phyloP scores from a whole-genome alignment of 2,888 invertebrate genomes.

The Dicyrtoma fusca region DNA sequence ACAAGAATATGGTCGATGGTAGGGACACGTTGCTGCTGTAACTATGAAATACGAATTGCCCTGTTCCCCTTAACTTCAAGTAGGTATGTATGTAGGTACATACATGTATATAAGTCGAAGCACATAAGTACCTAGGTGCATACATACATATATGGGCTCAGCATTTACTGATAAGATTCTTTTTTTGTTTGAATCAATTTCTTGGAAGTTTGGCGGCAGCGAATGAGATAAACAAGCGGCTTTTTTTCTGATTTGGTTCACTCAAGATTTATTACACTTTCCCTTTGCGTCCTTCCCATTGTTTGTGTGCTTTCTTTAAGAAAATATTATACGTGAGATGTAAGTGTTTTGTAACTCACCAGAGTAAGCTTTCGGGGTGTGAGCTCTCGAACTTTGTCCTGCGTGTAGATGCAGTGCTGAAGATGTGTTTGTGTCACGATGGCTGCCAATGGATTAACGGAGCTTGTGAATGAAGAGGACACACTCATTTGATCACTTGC shows the following conservation, averaged over 20 bases:
- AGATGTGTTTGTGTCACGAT: conserved; percentile 70
- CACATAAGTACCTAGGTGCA: too few relatives aligned
- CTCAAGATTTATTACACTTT: conserved; percentile 1
- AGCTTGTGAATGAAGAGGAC: conserved; percentile 65
- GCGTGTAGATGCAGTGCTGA: conserved; percentile 84
- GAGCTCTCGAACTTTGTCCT: conserved; percentile 65
- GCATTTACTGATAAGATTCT: too few relatives aligned
- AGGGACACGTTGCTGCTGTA: too few relatives aligned
- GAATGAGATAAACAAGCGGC: not conserved
- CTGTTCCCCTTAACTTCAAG: too few relatives aligned
- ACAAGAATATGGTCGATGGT: too few relatives aligned
- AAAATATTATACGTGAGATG: not conserved
- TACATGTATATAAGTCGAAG: too few relatives aligned
- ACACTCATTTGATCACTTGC: conserved; percentile 62
- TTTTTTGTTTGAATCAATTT: too few relatives aligned
- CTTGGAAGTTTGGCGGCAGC: not conserved
- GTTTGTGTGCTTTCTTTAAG: not conserved
- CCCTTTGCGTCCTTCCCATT: not conserved
- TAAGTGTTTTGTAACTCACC: conserved; percentile 39
- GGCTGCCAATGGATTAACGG: conserved; percentile 49
- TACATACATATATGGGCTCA: too few relatives aligned
- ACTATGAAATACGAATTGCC: too few relatives aligned
- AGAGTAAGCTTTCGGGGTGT: conserved; percentile 54
- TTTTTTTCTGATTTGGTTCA: not conserved
- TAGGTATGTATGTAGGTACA: too few relatives aligned